Base-by-base conservation (phyloP, 2,797 vertebrate species). In the Sebastes steindachneri region DNA sequence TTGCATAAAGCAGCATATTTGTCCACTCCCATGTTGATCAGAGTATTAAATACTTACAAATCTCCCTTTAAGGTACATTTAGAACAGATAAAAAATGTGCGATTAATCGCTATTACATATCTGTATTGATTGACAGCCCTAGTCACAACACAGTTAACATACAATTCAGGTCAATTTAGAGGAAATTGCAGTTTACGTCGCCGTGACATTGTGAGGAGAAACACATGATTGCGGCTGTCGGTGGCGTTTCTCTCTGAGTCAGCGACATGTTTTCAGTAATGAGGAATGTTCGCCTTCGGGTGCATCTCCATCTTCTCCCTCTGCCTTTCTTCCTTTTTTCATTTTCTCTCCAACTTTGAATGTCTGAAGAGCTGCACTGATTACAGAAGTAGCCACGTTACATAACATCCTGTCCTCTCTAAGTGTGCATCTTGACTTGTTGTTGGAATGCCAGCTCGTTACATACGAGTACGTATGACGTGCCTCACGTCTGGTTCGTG, bases 381-480 rank as follows among this genome's bases (percentile, higher is more conserved):
- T 54, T 33, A 37, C 37, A 37, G 48, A 14, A 64, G 45, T 1
- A 37, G 28, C 65, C 25, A 2, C 2, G 1, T 84, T 59, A 25
- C n/a, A 60, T 70, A 63, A 84, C 79, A 59, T 82, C 79, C 84
- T 70, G 73, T 66, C 29, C 55, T 21, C 14, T 31, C 45, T 15
- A 1, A 6, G 26, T 29, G 9, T 37, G 53, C 25, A n/a, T 59
- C 37, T 19, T 11, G 25, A 53, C 19, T 48, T 45, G 26, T 9
- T 53, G 41, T 48, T 7, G 35, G 53, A 55, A 35, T 25, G 53
- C 53, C 21, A 5, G 11, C n/a, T 58, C 8, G 4, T 5, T 6
- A 14, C 54, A 25, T 26, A 8, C 37, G 14, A 15, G 37, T 17
- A 12, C n/a, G n/a, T 7, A 4, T 2, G 31, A 58, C n/a, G 62